Evolutionary conservation across 1,140 invertebrate genomes (phyloP).

Genomic region (Mycetomoellerius zeteki): DNA sequence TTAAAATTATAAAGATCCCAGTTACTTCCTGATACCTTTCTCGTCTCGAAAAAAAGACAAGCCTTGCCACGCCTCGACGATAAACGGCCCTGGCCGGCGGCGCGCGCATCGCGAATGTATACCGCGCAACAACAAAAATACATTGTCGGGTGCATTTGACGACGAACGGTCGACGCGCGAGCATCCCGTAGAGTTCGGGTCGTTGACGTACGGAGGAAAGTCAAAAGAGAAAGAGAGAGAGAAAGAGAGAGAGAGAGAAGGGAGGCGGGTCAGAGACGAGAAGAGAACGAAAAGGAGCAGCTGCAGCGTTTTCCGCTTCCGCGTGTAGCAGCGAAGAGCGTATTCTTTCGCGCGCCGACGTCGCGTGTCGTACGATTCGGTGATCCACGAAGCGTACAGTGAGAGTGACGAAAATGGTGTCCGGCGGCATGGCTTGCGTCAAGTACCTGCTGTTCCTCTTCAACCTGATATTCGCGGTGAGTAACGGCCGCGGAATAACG

Average conservation of each 20-base stretch:
- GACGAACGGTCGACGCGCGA: constrained; percentile 61
- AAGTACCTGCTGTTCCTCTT: constrained; percentile 95
- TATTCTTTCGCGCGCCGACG: neutral
- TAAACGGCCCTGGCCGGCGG: constrained; percentile 63
- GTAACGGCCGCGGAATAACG: constrained; percentile 78
- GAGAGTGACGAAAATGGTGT: constrained; percentile 88
- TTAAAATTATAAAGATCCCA: neutral
- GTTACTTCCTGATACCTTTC: neutral
- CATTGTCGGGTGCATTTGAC: constrained; percentile 64
- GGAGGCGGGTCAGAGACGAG: neutral
- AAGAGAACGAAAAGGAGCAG: neutral
- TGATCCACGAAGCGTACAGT: constrained; percentile 20
- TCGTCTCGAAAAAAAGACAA: neutral
- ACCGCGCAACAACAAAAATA: constrained; percentile 76
- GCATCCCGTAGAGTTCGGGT: neutral
- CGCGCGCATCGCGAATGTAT: constrained; percentile 73
- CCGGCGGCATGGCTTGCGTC: constrained; percentile 92
- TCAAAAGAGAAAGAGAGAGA: too few relatives aligned
- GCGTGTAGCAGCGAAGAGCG: neutral
- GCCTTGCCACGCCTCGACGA: neutral
- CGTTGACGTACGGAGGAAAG: constrained; percentile 35
- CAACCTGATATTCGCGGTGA: constrained; percentile 95
- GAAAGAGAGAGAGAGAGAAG: neutral
- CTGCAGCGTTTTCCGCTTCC: neutral
- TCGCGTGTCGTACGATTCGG: constrained; percentile 14